Percentiles rank a stretch among this genome's conserved stretches.
Evolutionary conservation across 1,140 invertebrate species (phyloP).

Genomic region (Latrodectus geometricus): DNA sequence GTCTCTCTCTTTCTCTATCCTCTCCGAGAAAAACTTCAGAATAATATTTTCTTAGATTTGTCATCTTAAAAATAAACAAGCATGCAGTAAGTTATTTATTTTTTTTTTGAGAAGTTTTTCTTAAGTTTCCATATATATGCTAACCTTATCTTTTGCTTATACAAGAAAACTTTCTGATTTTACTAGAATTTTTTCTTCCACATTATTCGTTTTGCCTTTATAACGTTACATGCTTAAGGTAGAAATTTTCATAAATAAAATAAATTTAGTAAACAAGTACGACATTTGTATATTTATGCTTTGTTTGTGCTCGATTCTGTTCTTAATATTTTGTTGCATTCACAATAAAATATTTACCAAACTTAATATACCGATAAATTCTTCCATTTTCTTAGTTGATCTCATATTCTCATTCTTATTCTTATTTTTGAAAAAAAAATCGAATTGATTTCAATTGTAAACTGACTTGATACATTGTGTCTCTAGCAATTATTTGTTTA

Average conservation of each 20-base stretch:
- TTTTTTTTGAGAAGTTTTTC: not conserved
- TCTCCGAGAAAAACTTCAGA: conserved; percentile 19
- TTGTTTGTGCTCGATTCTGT: conserved; percentile 5
- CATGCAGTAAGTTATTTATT: conserved; percentile 5
- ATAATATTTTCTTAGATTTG: conserved; percentile 47
- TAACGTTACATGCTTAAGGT: conserved; percentile 21
- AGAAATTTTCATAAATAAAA: conserved; percentile 11
- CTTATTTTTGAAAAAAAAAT: not conserved
- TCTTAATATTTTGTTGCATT: not conserved
- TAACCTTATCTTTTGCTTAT: conserved; percentile 2
- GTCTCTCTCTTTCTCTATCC: not conserved
- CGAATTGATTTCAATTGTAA: not conserved
- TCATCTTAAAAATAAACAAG: conserved; percentile 42
- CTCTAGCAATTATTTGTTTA: not conserved
- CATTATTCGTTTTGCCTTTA: conserved; percentile 15
- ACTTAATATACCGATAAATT: not conserved
- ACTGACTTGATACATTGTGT: not conserved
- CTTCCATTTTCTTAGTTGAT: too few relatives aligned
- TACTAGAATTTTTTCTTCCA: conserved; percentile 7
- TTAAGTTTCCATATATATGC: conserved; percentile 21
- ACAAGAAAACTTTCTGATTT: conserved; percentile 11
- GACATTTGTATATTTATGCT: not conserved
- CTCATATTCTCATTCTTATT: too few relatives aligned
- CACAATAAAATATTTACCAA: not conserved
- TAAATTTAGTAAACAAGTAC: not conserved